Base-by-base conservation (phyloP, 2,113 vertebrate species). In the Phrynocephalus versicolor region DNA sequence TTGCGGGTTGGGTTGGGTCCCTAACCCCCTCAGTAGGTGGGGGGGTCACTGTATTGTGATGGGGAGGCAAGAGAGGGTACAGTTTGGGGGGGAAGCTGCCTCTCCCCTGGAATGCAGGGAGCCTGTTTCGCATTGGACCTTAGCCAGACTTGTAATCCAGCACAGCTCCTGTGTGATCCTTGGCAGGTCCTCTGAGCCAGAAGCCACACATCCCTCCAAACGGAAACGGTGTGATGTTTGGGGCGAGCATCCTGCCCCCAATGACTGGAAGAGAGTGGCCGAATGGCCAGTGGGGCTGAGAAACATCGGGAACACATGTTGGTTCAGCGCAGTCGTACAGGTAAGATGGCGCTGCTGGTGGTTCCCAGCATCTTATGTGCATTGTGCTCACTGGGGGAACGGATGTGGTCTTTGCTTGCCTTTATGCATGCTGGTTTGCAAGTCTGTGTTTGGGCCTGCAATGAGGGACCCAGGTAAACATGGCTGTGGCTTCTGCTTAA, bases 291-390 rank as follows among this genome's bases (percentile, higher is more conserved):
- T 99, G 21, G 99, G 99, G 15, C 96, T 99, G 87, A 98, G 98
- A 62, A 99, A 99, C 2, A 97, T 99, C 0, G 98, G 99, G 16
- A 99, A 99, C 84, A 99, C 98, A 0, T 99, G 99, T 92, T 99
- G 99, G 98, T 99, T 99, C 95, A 99, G 98, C 21, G 98, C 98
- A 3, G 99, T 99, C 85, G 99, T 99, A 94, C 99, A 99, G 98
- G 98, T 99, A 92, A 86, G 33, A 1, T 1, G 19, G 3, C 23
- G 37, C 76, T 35, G 23, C 2, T 19, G 10, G 21, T 10, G 39
- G 7, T 71, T 71, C 19, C n/a, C 14, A 3, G 27, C 3, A 25
- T 1, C 23, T n/a, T n/a, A n/a, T n/a, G n/a, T n/a, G n/a, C n/a
- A n/a, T n/a, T n/a, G 23, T 25, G 12, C 45, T 51, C 45, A 10